A percentile compares a stretch with the other conserved stretches of the same genome.
Conservation (phyloP, 2,888 invertebrate genomes). For the Ecdyonurus torrentis region DNA sequence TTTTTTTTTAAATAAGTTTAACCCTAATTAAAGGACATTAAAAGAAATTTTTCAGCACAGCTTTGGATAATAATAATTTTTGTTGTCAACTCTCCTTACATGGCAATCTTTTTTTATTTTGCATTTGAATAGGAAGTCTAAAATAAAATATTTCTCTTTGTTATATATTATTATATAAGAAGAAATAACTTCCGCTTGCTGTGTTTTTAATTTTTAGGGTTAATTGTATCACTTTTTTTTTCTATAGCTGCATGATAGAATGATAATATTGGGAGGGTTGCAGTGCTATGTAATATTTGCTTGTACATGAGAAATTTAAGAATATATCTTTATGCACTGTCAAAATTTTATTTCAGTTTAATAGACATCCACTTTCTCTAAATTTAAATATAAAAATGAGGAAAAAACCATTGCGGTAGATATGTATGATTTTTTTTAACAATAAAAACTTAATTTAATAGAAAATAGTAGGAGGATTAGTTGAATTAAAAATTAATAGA, state of each 20-base stretch:
- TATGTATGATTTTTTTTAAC: no score
- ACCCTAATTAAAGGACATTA: no score
- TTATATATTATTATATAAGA: background rate
- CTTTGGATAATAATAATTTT: background rate
- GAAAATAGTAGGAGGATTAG: no score
- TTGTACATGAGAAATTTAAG: constrained; percentile 62
- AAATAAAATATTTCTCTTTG: background rate
- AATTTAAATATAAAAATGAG: no score
- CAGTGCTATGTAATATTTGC: constrained; percentile 42
- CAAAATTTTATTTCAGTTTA: constrained; percentile 13
- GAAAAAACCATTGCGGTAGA: no score
- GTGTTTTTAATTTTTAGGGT: background rate
- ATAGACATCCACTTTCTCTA: background rate
- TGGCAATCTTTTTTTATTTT: background rate
- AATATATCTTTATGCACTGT: constrained; percentile 61
- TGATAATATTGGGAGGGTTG: constrained; percentile 20
- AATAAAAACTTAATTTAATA: no score
- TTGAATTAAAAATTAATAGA: no score
- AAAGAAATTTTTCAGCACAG: background rate
- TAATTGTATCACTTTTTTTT: constrained; percentile 1
- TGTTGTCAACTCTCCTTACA: background rate
- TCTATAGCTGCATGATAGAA: background rate
- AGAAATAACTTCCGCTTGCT: background rate
- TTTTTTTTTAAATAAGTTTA: no score
- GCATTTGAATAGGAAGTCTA: background rate